These are phyloP conservation scores for Chunga burmeisteri DNA, from an alignment of 2,113 vertebrate genomes.

Conservation along the genomic window DNA sequence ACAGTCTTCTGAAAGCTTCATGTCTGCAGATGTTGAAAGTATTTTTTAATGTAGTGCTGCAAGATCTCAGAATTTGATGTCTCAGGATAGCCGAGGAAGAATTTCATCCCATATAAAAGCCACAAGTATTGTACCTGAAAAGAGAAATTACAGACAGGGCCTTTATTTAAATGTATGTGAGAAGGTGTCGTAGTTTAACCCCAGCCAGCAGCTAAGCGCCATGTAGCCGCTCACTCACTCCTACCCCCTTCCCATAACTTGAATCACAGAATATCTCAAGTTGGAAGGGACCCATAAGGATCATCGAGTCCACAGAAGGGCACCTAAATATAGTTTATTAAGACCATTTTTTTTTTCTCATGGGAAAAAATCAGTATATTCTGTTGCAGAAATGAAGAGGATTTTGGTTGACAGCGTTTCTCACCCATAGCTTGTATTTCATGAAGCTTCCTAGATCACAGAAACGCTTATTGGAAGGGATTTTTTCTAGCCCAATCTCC, in stretches of 20 bases:
- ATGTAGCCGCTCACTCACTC: no score
- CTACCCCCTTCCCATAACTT: no score
- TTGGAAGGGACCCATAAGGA: background rate
- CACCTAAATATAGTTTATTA: background rate
- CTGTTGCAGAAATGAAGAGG: background rate
- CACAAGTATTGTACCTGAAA: slow-evolving; percentile 64
- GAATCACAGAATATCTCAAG: background rate
- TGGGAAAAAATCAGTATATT: background rate
- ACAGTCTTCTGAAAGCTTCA: background rate
- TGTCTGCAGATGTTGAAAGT: background rate
- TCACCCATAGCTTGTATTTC: background rate
- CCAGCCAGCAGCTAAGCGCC: no score
- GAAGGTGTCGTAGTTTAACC: background rate
- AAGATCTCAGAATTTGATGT: background rate
- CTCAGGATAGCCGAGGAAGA: slow-evolving; percentile 22
- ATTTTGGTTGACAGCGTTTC: background rate
- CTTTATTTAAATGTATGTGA: background rate
- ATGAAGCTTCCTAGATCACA: background rate
- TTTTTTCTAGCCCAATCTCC: background rate
- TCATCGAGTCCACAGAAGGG: background rate
- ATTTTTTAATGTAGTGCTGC: background rate
- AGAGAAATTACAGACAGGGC: background rate
- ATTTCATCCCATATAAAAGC: slow-evolving; percentile 52
- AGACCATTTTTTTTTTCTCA: background rate
- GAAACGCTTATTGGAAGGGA: background rate